These are phyloP conservation scores for Asbolus verrucosus DNA, from an alignment of 1,140 invertebrate genomes.

Conservation along the genomic window DNA sequence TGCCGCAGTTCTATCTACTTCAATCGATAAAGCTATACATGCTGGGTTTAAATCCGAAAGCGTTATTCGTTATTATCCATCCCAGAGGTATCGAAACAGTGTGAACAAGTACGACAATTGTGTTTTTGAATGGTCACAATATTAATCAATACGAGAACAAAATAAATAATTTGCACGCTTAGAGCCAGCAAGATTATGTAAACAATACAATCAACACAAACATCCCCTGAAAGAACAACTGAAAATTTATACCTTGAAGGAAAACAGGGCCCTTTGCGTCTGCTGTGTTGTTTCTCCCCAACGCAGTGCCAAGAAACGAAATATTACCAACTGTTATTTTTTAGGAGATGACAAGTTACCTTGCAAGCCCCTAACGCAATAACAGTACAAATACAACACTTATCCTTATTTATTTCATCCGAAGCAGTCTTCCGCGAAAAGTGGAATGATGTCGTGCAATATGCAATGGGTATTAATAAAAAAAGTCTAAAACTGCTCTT, in stretches of 20 bases:
- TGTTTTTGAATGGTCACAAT: background rate
- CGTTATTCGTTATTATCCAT: too few species aligned
- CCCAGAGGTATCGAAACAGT: too few species aligned
- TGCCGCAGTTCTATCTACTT: too few species aligned
- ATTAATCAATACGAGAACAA: conserved; percentile 1
- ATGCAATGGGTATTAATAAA: too few species aligned
- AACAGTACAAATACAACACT: conserved; percentile 27
- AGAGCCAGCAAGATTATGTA: background rate
- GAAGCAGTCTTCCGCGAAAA: conserved; percentile 8
- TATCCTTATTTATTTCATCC: conserved; percentile 25
- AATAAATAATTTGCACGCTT: conserved; percentile 19
- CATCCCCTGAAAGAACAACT: background rate
- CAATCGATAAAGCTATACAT: too few species aligned
- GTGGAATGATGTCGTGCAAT: conserved; percentile 3
- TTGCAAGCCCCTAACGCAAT: conserved; percentile 26
- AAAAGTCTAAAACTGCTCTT: background rate
- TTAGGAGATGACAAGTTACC: conserved; percentile 34
- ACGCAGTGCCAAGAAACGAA: background rate
- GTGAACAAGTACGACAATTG: background rate
- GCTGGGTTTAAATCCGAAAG: too few species aligned
- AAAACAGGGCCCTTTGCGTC: conserved; percentile 8
- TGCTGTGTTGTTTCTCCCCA: conserved; percentile 1
- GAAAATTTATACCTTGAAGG: conserved; percentile 19
- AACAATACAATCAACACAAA: background rate
- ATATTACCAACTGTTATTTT: conserved; percentile 33